Evolutionary conservation across 2,113 vertebrate species (phyloP), one percentile per base, ranked within the genome.

Genomic region (Hoplias malabaricus): DNA sequence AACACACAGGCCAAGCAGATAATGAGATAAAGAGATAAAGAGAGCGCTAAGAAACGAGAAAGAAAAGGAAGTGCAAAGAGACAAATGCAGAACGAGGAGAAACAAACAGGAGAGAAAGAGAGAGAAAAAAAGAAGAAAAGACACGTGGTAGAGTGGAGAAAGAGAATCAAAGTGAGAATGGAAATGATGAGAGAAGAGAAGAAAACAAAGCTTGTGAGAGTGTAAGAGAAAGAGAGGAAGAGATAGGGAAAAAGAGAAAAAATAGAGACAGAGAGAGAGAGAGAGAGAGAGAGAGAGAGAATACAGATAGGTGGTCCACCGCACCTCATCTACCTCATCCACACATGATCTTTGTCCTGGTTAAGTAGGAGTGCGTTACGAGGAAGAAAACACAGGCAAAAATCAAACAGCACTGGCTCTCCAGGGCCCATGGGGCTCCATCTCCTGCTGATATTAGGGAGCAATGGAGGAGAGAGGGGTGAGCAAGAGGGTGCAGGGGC

Each of bases 391-490:
- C 71, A 83, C 73, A 83, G 40, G 73, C 80, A 72, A 73, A 65
- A 82, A 88, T 87, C 79, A 86, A 80, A 84, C 72, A 81, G 82
- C 48, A 29, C 78, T 73, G 43, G 77, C 81, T 75, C 75, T 66
- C 50, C 61, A 82, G 72, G 75, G 87, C 85, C 86, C 78, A 69
- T 83, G 86, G 86, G 85, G 82, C 82, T 86, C 76, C 84, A 84
- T 87, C 86, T 86, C 84, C 85, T 69, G 81, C 83, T 87, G 81
- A 86, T 83, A 88, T 88, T 86, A 90, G 76, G 79, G 75, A 80
- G 34, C 21, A 84, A 77, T 29, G 68, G 62, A 67, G 65, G 42
- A 54, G 34, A 75, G 76, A 34, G 43, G 80, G 74, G 42, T 50
- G 70, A 75, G 82, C 59, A 29, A 67, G 56, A 25, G 78, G 73